Conservation (phyloP, 1,140 invertebrate genomes). For the Nymphalis io region DNA sequence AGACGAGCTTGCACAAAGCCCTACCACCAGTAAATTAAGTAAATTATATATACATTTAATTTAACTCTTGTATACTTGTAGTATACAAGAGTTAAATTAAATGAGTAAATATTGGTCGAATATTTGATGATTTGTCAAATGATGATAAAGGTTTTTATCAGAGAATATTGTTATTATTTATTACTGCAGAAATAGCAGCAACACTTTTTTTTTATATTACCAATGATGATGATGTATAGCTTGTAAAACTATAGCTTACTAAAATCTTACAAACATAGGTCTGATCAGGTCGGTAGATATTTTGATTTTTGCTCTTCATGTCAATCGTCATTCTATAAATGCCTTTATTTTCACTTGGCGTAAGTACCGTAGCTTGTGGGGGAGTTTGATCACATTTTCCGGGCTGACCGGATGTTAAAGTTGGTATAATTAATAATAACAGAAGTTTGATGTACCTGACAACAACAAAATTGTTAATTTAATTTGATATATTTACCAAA, state of each 20-base stretch:
- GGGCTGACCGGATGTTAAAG: conserved; percentile 38
- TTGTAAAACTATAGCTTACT: not conserved
- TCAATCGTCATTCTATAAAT: conserved; percentile 56
- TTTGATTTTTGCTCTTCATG: conserved; percentile 48
- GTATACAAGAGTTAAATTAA: too few relatives aligned
- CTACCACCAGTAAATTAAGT: too few relatives aligned
- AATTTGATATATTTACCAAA: too few relatives aligned
- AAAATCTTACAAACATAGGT: conserved; percentile 67
- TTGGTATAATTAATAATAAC: conserved; percentile 25
- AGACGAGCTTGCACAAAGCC: too few relatives aligned
- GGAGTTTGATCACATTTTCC: conserved; percentile 67
- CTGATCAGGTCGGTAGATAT: conserved; percentile 61
- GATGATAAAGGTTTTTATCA: too few relatives aligned
- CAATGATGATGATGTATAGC: not conserved
- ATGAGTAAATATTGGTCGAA: too few relatives aligned
- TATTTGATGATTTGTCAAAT: too few relatives aligned
- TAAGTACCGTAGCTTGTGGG: conserved; percentile 43
- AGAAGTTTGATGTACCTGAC: conserved; percentile 41
- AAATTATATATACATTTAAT: too few relatives aligned
- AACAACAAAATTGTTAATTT: not conserved
- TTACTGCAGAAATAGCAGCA: too few relatives aligned
- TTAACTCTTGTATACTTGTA: too few relatives aligned
- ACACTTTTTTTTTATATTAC: not conserved
- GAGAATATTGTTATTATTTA: too few relatives aligned
- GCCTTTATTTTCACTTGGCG: conserved; percentile 53